Percentiles rank a stretch among this genome's conserved stretches.
Conservation (phyloP, 2,888 invertebrate genomes). For the Adelognathus sp. region DNA sequence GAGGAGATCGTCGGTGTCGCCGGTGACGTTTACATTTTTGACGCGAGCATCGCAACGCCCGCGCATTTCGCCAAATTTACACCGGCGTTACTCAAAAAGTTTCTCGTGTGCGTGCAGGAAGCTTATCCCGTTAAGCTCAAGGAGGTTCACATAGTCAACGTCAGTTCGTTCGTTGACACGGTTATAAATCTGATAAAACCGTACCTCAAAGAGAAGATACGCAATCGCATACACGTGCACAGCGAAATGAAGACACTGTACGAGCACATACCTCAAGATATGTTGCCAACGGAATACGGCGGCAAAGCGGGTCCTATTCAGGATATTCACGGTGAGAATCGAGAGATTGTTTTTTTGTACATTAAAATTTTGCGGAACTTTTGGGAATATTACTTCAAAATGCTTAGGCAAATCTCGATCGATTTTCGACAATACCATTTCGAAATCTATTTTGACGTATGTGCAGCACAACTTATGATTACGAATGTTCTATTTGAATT, state of each 20-base stretch:
- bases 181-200: slow-evolving; percentile 93
- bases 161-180: slow-evolving; percentile 91
- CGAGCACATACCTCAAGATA: slow-evolving; percentile 89
- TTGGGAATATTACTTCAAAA: too few relatives aligned
- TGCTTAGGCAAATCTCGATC: too few relatives aligned
- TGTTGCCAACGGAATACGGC: slow-evolving; percentile 92
- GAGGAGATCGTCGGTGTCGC: slow-evolving; percentile 92
- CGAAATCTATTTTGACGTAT: too few relatives aligned
- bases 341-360: too few relatives aligned
- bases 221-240: slow-evolving; percentile 91
- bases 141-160: slow-evolving; percentile 93
- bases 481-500: too few relatives aligned
- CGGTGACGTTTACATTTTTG: slow-evolving; percentile 91
- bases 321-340: slow-evolving; percentile 85
- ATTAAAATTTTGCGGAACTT: too few relatives aligned
- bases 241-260: slow-evolving; percentile 88
- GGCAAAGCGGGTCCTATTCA: slow-evolving; percentile 89
- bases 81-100: slow-evolving; percentile 91
- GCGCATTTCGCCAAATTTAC: slow-evolving; percentile 93
- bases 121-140: slow-evolving; percentile 94
- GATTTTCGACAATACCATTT: too few relatives aligned
- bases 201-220: slow-evolving; percentile 93
- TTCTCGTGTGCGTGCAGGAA: slow-evolving; percentile 92
- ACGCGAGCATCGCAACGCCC: slow-evolving; percentile 90
- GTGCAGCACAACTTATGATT: too few relatives aligned